Base-by-base conservation (phyloP, 2,888 invertebrate genomes). In the Acrobasis consociella region DNA sequence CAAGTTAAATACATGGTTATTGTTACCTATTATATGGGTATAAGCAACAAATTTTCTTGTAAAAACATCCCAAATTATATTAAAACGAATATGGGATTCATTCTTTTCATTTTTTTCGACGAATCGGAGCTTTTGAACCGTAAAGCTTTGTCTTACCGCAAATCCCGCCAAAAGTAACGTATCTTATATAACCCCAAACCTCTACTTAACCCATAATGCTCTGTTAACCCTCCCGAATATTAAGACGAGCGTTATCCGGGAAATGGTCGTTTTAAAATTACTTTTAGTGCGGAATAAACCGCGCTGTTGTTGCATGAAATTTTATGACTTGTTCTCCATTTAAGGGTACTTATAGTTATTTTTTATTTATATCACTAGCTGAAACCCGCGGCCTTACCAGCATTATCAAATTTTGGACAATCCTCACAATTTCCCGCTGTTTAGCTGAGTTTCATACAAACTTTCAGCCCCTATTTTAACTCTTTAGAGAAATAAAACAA, bases 281-380 rank as follows among this genome's bases (percentile, higher is more conserved):
- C 72, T 69, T 72, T 75, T 65, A 74, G 67, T 66, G 68, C 65
- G 58, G 63, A 60, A 66, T 62, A 55, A 72, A 74, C 73, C 70
- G 61, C 74, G 62, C 66, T 56, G 62, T 66, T 68, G 66, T 66
- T 64, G 62, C 58, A 60, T 42, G 65, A 63, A 66, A 66, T 66
- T 67, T 66, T 59, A 59, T 59, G 56, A 56, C 17, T 22, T 56
- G 2, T 46, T 13, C 56, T 17, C 59, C 49, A 64, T 63, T 64
- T 63, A 60, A 42, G 22, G 64, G 11, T 13, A 52, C 31, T 22
- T 31, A 52, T 52, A 2, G 17, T 46, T 3, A 13, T 46, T 13
- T 13, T 46, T 46, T 42, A 10, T 42, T 42, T 42, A 42, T 42
- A 42, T 11, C 42, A 22, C 22, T 22, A 22, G 22, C 22, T 39